Conservation (phyloP, 2,113 vertebrate species). For the Megaleporinus macrocephalus region DNA sequence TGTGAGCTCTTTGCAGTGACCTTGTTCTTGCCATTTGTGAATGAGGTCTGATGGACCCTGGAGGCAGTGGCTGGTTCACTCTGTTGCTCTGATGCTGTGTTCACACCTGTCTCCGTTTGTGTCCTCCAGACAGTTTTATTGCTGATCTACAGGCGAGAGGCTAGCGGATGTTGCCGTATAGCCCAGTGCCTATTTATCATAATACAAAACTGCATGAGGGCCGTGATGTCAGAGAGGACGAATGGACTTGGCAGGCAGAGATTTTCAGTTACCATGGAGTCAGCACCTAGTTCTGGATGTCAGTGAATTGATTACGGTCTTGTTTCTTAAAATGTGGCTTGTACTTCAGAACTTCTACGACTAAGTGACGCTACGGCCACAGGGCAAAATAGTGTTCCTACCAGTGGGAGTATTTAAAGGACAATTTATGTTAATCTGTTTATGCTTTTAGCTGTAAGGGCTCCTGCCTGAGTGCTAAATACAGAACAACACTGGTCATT, state of each 20-base stretch:
- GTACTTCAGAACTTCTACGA: too few species aligned
- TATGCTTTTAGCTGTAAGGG: too few species aligned
- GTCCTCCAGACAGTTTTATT: conserved; percentile 44
- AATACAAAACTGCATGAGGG: neutral
- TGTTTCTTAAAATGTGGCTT: neutral
- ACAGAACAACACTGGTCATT: too few species aligned
- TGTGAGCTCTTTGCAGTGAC: conserved; percentile 13
- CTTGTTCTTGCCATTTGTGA: conserved; percentile 29
- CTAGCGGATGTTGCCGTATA: neutral
- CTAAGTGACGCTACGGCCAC: too few species aligned
- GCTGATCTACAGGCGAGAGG: neutral
- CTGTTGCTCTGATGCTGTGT: conserved; percentile 31
- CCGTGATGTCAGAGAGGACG: neutral
- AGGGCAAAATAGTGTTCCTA: too few species aligned
- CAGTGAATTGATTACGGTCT: neutral
- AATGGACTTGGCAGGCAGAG: too few species aligned
- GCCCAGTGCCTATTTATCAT: neutral
- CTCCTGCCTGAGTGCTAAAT: too few species aligned
- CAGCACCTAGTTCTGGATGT: neutral
- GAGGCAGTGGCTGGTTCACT: conserved; percentile 29
- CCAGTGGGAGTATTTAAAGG: too few species aligned
- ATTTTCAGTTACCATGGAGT: neutral
- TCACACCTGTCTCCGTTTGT: conserved; percentile 59
- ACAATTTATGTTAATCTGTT: too few species aligned
- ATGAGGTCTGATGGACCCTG: conserved; percentile 21